Conservation (phyloP, 2,797 vertebrate species). For the Coregonus ussuriensis region DNA sequence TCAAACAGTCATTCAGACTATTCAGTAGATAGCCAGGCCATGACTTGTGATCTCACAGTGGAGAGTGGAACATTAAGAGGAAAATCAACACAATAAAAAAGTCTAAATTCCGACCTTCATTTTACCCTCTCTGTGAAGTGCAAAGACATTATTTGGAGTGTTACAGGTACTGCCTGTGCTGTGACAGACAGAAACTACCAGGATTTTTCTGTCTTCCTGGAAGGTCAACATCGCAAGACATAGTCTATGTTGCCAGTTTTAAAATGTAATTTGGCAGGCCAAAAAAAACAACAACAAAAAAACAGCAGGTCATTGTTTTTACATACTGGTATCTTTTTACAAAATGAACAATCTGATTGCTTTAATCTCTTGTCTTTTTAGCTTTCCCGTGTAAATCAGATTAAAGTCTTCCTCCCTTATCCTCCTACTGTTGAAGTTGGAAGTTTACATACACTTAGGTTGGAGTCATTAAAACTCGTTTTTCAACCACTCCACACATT, state of each 20-base stretch:
- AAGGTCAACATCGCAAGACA: slow-evolving; percentile 48
- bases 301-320: slow-evolving; percentile 46
- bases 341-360: slow-evolving; percentile 48
- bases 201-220: slow-evolving; percentile 31
- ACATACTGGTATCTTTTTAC: slow-evolving; percentile 52
- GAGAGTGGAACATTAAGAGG: not conserved
- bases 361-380: slow-evolving; percentile 38
- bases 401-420: slow-evolving; percentile 3
- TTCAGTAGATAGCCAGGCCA: not conserved
- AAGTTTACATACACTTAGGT: no score
- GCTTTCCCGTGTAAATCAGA: slow-evolving; percentile 47
- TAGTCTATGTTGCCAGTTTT: slow-evolving; percentile 35
- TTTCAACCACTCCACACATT: no score
- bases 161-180: slow-evolving; percentile 29
- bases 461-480: no score
- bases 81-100: not conserved
- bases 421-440: no score
- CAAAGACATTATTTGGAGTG: slow-evolving; percentile 22
- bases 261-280: slow-evolving; percentile 69
- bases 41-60: slow-evolving; percentile 4
- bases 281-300: slow-evolving; percentile 47
- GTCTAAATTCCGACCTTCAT: not conserved
- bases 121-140: slow-evolving; percentile 2
- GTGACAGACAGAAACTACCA: slow-evolving; percentile 24
- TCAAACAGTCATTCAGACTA: not conserved